Conservation (phyloP, 2,888 invertebrate species). For the Dicyrtomina minuta region DNA sequence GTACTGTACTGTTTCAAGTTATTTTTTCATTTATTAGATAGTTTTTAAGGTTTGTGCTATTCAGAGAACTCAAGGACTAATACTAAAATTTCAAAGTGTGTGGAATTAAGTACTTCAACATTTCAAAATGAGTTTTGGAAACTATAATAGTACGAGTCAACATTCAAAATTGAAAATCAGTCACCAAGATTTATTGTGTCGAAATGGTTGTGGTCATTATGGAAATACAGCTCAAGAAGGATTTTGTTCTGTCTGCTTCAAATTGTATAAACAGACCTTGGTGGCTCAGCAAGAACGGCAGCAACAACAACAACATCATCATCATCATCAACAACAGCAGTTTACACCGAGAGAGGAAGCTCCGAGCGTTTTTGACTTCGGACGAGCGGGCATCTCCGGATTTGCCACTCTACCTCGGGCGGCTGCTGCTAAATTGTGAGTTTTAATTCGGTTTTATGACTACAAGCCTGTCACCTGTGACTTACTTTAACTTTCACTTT, state of each 20-base stretch:
- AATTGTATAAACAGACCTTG: slow-evolving; percentile 65
- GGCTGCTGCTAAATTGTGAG: slow-evolving; percentile 52
- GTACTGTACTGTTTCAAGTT: too few relatives aligned
- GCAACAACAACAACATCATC: background rate
- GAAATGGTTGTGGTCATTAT: slow-evolving; percentile 93
- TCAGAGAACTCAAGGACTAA: too few relatives aligned
- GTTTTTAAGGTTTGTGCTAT: too few relatives aligned
- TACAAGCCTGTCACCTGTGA: too few relatives aligned
- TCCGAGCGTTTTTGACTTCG: slow-evolving; percentile 37
- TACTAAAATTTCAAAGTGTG: too few relatives aligned
- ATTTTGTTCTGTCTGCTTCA: slow-evolving; percentile 94
- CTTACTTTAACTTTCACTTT: too few relatives aligned
- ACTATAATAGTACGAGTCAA: background rate
- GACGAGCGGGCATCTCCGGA: slow-evolving; percentile 44
- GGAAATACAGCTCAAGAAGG: slow-evolving; percentile 98
- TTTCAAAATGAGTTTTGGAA: slow-evolving; percentile 26
- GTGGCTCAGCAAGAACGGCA: background rate
- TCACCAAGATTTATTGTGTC: slow-evolving; percentile 75
- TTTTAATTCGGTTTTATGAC: background rate
- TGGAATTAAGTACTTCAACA: too few relatives aligned
- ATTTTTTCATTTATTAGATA: too few relatives aligned
- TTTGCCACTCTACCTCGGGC: slow-evolving; percentile 51
- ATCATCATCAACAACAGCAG: background rate
- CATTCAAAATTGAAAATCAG: slow-evolving; percentile 44
- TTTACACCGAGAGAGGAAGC: slow-evolving; percentile 6